Evolutionary conservation across 2,797 vertebrate genomes (phyloP).

Genomic region (Myotis myotis): DNA sequence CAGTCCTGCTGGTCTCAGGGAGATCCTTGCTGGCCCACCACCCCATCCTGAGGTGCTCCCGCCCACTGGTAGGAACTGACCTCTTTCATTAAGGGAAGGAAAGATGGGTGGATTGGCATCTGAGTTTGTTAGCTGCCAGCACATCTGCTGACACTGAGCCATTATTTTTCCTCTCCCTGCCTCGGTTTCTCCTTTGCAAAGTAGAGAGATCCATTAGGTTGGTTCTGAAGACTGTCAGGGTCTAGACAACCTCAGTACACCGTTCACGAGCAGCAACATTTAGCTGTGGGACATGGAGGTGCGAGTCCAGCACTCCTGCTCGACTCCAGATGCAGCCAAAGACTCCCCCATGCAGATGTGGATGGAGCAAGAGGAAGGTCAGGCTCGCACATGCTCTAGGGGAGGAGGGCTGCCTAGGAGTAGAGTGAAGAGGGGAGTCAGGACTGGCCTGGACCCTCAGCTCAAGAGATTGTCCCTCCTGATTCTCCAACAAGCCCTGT

Average conservation of each 20-base stretch:
- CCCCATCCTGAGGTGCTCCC: not conserved
- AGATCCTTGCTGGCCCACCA: not conserved
- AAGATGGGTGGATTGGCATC: not conserved
- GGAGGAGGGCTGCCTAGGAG: not conserved
- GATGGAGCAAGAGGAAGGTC: not conserved
- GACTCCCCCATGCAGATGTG: not conserved
- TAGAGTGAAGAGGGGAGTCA: not conserved
- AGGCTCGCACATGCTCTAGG: not conserved
- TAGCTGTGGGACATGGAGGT: not conserved
- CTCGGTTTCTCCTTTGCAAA: constrained; percentile 29
- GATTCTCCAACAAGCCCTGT: not conserved
- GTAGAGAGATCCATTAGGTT: not conserved
- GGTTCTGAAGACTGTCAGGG: not conserved
- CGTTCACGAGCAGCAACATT: rapidly evolving
- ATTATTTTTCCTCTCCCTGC: not conserved
- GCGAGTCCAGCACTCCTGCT: not conserved
- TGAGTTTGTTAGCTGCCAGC: not conserved
- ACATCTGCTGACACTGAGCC: not conserved
- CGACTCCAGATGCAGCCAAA: rapidly evolving
- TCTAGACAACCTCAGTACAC: not conserved
- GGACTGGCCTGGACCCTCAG: no score
- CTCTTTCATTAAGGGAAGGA: not conserved
- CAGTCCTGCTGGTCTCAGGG: not conserved
- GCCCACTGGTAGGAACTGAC: rapidly evolving
- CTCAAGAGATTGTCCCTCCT: not conserved